A percentile compares a stretch with the other conserved stretches of the same genome.
Evolutionary conservation across 1,140 invertebrate species (phyloP).

Genomic region (Tetramorium simillimum): DNA sequence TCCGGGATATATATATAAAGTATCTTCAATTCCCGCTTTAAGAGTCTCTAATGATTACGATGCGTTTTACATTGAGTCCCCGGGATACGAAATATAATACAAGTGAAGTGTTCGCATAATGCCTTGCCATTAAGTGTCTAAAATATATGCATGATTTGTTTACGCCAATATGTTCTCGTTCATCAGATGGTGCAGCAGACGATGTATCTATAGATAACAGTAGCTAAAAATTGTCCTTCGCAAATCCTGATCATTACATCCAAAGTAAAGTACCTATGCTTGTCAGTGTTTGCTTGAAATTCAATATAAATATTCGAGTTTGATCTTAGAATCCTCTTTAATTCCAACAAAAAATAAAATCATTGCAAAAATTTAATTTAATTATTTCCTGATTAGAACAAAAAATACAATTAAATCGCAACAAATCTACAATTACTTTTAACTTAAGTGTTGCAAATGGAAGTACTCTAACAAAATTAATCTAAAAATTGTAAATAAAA

Average conservation of each 20-base stretch:
- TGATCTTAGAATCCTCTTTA: not conserved
- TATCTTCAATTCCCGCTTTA: constrained; percentile 26
- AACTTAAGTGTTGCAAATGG: not conserved
- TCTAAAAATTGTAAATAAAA: not conserved
- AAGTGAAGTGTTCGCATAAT: constrained; percentile 7
- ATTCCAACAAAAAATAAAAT: not conserved
- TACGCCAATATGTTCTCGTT: constrained; percentile 36
- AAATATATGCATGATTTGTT: constrained; percentile 11
- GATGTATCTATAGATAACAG: constrained; percentile 17
- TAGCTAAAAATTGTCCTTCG: constrained; percentile 15
- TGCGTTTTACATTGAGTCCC: constrained; percentile 44
- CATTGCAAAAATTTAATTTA: not conserved
- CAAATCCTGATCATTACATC: not conserved
- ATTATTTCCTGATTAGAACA: not conserved
- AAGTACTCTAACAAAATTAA: not conserved
- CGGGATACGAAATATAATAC: constrained; percentile 41
- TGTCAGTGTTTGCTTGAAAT: not conserved
- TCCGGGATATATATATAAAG: constrained; percentile 44
- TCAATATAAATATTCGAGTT: constrained; percentile 10
- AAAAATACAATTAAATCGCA: not conserved
- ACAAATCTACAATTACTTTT: not conserved
- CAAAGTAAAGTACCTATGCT: not conserved
- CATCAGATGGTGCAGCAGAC: constrained; percentile 42
- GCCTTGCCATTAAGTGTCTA: not conserved
- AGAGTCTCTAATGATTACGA: constrained; percentile 46